A percentile compares a stretch with the other conserved stretches of the same genome.
These are phyloP conservation scores for Nestor notabilis DNA, from an alignment of 2,113 vertebrate species.

Conservation along the genomic window DNA sequence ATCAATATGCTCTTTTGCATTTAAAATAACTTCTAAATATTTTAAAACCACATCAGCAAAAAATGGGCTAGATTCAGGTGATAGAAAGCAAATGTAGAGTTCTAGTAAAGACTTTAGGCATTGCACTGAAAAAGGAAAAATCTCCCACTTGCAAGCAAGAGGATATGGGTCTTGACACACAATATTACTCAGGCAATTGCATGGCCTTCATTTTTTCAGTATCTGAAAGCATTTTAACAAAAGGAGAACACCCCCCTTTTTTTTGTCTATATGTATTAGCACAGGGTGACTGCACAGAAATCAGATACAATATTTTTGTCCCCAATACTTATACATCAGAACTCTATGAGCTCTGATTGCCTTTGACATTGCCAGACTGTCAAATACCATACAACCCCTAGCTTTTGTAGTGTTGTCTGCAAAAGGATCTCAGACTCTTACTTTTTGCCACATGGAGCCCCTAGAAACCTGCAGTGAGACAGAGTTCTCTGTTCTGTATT, in stretches of 20 bases:
- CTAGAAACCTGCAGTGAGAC: not conserved
- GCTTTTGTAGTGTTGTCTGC: not conserved
- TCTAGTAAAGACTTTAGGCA: not conserved
- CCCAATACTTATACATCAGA: not conserved
- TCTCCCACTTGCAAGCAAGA: not conserved
- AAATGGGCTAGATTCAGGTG: not conserved
- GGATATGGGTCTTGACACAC: not conserved
- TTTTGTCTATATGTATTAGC: not conserved
- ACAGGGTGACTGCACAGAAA: not conserved
- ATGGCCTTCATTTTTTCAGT: not conserved
- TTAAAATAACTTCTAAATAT: conserved; percentile 23
- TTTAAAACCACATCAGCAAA: conserved; percentile 9
- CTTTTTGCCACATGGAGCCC: not conserved
- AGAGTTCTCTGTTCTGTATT: not conserved
- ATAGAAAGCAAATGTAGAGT: not conserved
- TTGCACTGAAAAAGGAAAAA: not conserved
- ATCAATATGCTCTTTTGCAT: conserved; percentile 33
- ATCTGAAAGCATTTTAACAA: not conserved
- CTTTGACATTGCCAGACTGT: not conserved
- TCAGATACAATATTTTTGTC: not conserved
- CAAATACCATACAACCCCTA: not conserved
- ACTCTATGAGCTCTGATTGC: not conserved
- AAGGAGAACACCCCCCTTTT: not conserved
- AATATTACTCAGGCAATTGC: not conserved
- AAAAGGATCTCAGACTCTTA: not conserved